Percentiles rank a stretch among this genome's conserved stretches.
These are phyloP conservation scores for Platycheirus albimanus DNA, from an alignment of 2,888 invertebrate species.

Conservation along the genomic window DNA sequence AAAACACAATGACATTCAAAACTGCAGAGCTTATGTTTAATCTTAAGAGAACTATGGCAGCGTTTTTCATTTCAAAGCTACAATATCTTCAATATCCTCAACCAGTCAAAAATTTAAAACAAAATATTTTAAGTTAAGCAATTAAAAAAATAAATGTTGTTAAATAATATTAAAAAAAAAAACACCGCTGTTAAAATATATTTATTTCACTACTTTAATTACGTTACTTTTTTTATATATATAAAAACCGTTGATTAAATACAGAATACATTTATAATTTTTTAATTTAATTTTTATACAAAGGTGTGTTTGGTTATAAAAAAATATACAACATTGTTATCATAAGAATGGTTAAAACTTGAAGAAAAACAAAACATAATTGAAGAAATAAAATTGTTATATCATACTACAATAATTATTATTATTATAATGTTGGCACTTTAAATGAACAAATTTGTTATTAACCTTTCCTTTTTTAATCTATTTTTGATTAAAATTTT, in stretches of 20 bases:
- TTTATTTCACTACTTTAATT: constrained; percentile 60
- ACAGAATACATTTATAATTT: constrained; percentile 25
- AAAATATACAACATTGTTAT: constrained; percentile 48
- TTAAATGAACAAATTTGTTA: constrained; percentile 61
- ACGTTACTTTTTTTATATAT: constrained; percentile 36
- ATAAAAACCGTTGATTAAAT: constrained; percentile 49
- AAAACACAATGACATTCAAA: no score
- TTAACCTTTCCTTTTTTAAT: constrained; percentile 26
- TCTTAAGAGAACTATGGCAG: no score
- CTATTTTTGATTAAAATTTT: constrained; percentile 42
- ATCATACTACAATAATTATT: not conserved
- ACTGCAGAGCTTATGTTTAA: no score
- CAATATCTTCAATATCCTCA: no score
- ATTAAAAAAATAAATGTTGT: no score
- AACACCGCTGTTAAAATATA: constrained; percentile 21
- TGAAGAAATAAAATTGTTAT: constrained; percentile 23
- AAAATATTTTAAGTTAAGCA: no score
- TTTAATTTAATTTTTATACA: constrained; percentile 26
- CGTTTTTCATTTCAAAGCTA: no score
- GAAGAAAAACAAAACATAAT: constrained; percentile 7
- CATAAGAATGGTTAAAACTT: constrained; percentile 21
- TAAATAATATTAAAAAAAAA: constrained; percentile 13
- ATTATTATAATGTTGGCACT: constrained; percentile 57
- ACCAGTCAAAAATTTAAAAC: not conserved
- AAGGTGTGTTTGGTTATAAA: constrained; percentile 37